Evolutionary conservation across 2,797 vertebrate genomes (phyloP).

Genomic region (Chiroxiphia lanceolata): DNA sequence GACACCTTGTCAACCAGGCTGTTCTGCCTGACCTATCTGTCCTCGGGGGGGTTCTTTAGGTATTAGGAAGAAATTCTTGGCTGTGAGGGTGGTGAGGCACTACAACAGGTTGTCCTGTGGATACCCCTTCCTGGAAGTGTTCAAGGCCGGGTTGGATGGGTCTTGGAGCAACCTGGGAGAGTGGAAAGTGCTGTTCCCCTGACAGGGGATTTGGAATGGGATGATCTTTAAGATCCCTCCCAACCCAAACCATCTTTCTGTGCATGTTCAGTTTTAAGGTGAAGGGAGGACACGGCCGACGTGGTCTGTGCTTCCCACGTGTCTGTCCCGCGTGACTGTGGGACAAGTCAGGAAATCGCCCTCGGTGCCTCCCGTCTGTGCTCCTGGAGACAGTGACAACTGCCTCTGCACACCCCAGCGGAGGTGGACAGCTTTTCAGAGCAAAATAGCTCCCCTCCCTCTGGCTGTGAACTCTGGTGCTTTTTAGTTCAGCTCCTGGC

Average conservation of each 20-base stretch:
- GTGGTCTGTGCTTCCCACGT: neutral
- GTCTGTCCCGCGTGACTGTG: neutral
- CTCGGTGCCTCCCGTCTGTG: neutral
- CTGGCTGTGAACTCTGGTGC: neutral
- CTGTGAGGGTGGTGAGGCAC: neutral
- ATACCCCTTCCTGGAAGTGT: neutral
- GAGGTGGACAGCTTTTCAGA: conserved; percentile 13
- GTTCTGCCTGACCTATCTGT: neutral
- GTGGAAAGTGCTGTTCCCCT: accelerated
- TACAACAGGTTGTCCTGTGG: neutral
- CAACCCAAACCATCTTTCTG: neutral
- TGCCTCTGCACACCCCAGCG: neutral
- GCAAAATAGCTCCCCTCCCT: neutral
- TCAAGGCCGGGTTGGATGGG: accelerated
- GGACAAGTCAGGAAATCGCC: neutral
- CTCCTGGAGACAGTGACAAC: neutral
- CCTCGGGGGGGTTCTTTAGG: neutral
- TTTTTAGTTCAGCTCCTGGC: neutral
- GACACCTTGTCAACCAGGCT: neutral
- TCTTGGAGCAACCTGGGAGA: accelerated
- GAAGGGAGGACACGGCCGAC: neutral
- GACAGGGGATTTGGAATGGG: no score
- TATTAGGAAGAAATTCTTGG: neutral
- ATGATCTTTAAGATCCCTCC: neutral
- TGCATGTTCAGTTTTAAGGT: neutral